Evolutionary conservation across 2,888 invertebrate genomes (phyloP).

Genomic region (Taenaris catops): DNA sequence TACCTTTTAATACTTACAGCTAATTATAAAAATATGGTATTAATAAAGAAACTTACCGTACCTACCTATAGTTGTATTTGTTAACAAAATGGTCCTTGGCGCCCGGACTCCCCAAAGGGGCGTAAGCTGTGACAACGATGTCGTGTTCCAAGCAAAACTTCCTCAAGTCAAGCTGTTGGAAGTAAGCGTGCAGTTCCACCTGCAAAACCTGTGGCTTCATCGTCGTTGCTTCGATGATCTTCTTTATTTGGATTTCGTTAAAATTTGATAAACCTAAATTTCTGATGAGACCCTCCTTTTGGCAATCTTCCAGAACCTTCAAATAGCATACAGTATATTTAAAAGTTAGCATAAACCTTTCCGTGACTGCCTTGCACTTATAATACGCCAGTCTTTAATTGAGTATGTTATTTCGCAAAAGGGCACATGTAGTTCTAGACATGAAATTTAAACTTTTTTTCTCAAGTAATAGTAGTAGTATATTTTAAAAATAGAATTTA

Average conservation of each 20-base stretch:
- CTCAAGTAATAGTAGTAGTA: no score
- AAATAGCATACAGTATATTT: constrained; percentile 9
- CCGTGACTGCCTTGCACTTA: no score
- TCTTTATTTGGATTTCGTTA: constrained; percentile 83
- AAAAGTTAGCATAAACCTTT: background rate
- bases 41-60: no score
- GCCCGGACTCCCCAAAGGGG: constrained; percentile 86
- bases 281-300: constrained; percentile 81
- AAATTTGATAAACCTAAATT: constrained; percentile 92
- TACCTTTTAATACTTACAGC: no score
- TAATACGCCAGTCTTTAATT: no score
- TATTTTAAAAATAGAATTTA: no score
- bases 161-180: constrained; percentile 84
- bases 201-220: constrained; percentile 87
- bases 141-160: constrained; percentile 81
- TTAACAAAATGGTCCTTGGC: constrained; percentile 81
- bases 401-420: no score
- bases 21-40: constrained; percentile 2
- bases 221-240: constrained; percentile 78
- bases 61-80: constrained; percentile 81
- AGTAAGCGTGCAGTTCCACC: constrained; percentile 87
- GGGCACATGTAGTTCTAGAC: no score
- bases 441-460: no score
- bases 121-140: constrained; percentile 85
- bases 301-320: constrained; percentile 86